phyloP scores from a whole-genome alignment of 2,888 invertebrate species.

The Scaptomyza parva region DNA sequence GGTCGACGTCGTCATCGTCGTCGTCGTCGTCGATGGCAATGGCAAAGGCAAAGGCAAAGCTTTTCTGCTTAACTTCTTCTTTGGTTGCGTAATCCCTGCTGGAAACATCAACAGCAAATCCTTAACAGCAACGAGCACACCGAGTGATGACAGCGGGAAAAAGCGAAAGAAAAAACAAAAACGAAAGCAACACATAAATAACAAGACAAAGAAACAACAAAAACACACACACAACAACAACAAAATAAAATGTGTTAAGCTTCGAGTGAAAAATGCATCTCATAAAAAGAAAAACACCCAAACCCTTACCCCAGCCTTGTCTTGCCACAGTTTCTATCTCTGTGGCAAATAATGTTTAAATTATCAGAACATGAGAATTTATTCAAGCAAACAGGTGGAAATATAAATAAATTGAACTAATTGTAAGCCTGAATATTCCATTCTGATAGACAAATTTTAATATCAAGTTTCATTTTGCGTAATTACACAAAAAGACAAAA shows the following conservation, averaged over 20 bases:
- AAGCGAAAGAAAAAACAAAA: neutral
- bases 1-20: conserved; percentile 15
- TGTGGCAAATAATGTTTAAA: too few relatives aligned
- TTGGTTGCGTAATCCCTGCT: conserved; percentile 41
- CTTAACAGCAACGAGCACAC: conserved; percentile 16
- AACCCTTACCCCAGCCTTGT: neutral
- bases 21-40: too few relatives aligned
- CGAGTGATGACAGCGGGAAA: neutral
- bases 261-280: neutral
- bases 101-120: conserved; percentile 42
- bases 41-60: too few relatives aligned
- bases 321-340: too few relatives aligned
- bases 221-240: neutral
- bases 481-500: too few relatives aligned
- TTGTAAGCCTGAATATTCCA: too few relatives aligned
- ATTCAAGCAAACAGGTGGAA: too few relatives aligned
- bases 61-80: conserved; percentile 50
- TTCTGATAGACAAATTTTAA: too few relatives aligned
- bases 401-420: too few relatives aligned
- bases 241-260: neutral
- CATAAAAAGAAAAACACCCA: too few relatives aligned
- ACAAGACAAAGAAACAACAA: neutral
- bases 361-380: too few relatives aligned
- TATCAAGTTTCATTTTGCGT: too few relatives aligned
- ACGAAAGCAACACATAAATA: neutral